Evolutionary conservation across 2,888 invertebrate species (phyloP), one percentile per base, ranked within the genome.

Genomic region (Aphidoletes aphidimyza): DNA sequence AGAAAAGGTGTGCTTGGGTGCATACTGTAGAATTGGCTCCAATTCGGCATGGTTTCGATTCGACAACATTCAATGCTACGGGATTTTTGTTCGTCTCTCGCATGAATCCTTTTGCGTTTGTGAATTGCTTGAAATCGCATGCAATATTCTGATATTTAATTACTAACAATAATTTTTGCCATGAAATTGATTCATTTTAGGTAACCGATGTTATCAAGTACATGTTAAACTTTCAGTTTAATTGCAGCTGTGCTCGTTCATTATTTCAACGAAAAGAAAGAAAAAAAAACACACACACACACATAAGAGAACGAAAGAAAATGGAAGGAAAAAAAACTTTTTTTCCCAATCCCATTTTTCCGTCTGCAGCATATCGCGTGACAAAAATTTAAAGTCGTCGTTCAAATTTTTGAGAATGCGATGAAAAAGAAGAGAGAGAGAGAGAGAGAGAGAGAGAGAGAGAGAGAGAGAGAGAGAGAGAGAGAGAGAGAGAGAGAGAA

Each of bases 151-250:
- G 9, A 47, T 17, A 47, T 47, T 47, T 17, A 47, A 2, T 54
- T 54, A 26, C 2, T 30, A 69, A 69, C 8, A 14, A 69, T 30
- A 17, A 19, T 69, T 69, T 69, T 30, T 69, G 1, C 30, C 30
- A 69, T 69, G 81, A 37, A 39, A 81, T 81, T 81, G 37, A 81
- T 81, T 81, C 81, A 81, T 81, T 81, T n/a, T 81, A 37, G 81
- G 37, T 81, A 37, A 37, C 37, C 81, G 37, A 37, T 37, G 37
- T 37, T 81, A 37, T 37, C 37, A 37, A 81, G 81, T 36, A 37
- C 81, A 81, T 81, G 81, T 81, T 81, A 81, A 37, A 81, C 81
- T 81, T 81, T 37, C 37, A 81, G 81, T 81, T 81, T 81, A 81
- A 81, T 81, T 81, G 81, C 81, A 81, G 81, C 81, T 81, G 81